Evolutionary conservation across 2,888 invertebrate species (phyloP), one percentile per base, ranked within the genome.

Genomic region (Chrysolina oricalcia): DNA sequence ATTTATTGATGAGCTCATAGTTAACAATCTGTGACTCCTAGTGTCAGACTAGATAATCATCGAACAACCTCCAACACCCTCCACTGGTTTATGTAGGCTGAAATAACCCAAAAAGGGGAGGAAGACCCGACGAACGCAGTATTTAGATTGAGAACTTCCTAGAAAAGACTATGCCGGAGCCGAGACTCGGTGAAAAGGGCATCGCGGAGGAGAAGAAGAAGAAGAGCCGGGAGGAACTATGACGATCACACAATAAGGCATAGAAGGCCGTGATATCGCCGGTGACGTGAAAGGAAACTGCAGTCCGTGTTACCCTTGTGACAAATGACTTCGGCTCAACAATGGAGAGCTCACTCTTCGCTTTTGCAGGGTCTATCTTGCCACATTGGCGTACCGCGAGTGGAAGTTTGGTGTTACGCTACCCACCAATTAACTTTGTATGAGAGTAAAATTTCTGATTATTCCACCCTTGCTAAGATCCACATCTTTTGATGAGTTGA

Each of bases 271-370:
- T 68, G 80, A 77, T 78, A 76, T 77, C 78, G 77, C 68, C 72
- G 73, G 70, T 80, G 80, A 80, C 80, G 78, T 80, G 80, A 80
- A 80, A 80, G 80, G 80, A 80, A 80, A 78, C 80, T 79, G 76
- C 76, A 78, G 75, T 79, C 78, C 76, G 78, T 74, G 78, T 78
- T 80, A 77, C 78, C 76, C 78, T 75, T 71, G 80, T 80, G 80
- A 80, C 80, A 80, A 80, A 80, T 78, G 80, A 78, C 80, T 78
- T 65, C 74, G 73, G 56, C 73, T 74, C 71, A 78, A 80, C 80
- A 80, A 80, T 80, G 76, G 77, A 71, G 64, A 72, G 70, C 73
- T 77, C 74, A 62, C 40, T 70, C 66, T 70, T 73, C 73, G 73
- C 73, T 71, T 71, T 71, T 59, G 71, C 75, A 17, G 69, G 73